Conservation (phyloP, 2,888 invertebrate species). For the Drosophila birchii region DNA sequence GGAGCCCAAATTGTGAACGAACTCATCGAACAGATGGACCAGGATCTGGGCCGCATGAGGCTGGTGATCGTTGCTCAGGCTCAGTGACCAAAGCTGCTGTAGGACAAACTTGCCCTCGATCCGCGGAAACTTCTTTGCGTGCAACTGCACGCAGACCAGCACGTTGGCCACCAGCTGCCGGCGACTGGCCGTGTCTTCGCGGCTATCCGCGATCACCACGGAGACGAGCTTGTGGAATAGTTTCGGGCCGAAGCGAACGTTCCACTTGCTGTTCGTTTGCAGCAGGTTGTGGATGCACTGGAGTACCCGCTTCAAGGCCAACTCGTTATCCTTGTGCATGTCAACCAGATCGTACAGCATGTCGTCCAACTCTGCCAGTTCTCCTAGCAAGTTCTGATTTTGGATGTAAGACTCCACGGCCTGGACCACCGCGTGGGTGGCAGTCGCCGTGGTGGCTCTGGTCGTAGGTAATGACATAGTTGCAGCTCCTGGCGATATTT, state of each 20-base stretch:
- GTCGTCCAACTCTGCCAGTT: conserved; percentile 70
- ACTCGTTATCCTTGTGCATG: conserved; percentile 55
- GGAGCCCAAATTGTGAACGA: conserved; percentile 48
- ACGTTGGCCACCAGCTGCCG: conserved; percentile 65
- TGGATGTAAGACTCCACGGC: conserved; percentile 68
- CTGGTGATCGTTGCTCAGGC: conserved; percentile 44
- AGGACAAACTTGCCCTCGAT: conserved; percentile 59
- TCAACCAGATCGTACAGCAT: conserved; percentile 62
- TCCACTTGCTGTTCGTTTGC: conserved; percentile 57
- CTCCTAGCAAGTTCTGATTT: conserved; percentile 70
- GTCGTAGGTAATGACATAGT: conserved; percentile 59
- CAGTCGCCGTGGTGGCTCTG: conserved; percentile 56
- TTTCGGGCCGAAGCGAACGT: conserved; percentile 68
- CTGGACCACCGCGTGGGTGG: conserved; percentile 68
- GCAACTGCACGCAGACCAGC: conserved; percentile 70
- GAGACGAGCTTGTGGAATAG: conserved; percentile 70
- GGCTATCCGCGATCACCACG: conserved; percentile 56
- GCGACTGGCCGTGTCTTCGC: conserved; percentile 35
- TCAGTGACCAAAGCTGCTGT: conserved; percentile 62
- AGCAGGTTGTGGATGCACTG: conserved; percentile 65
- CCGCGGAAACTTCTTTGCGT: conserved; percentile 62
- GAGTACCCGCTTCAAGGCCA: conserved; percentile 59
- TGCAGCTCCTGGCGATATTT: not conserved
- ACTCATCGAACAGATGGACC: conserved; percentile 74
- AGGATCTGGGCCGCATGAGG: conserved; percentile 64